Evolutionary conservation across 1,140 invertebrate genomes (phyloP), one percentile per base, ranked within the genome.

Genomic region (Lasaia peninsularis): DNA sequence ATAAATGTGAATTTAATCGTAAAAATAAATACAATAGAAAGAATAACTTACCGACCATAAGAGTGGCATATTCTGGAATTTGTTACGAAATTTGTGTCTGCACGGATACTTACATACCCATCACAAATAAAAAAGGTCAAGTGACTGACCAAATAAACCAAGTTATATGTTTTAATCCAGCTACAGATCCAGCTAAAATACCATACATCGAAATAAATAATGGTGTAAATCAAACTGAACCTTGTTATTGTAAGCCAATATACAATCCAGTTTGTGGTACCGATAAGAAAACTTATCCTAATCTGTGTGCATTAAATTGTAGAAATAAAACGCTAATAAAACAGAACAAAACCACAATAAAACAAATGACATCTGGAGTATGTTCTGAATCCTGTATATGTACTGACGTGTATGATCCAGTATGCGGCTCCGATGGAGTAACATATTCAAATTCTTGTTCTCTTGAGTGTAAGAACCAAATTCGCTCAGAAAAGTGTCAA

Each of bases 1-100:
- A 92, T 72, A 94, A 96, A 75, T 97, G 95, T 79, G 90, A 92
- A 55, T 81, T 96, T 65, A 33, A 31, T 0, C 75, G 74, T 50
- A 68, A 64, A 37, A 68, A 53, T 52, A 28, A 48, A 31, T 31
- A 21, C 28, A 50, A 58, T 6, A 37, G 57, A 54, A 20, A 18
- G 10, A 11, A 24, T 52, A 50, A 57, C 2, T 18, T 20, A 11
- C 11, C 40, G n/a, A 10, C 10, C 4, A 20, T 48, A 48, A 21
- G 11, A 48, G 3, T 48, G 6, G 18, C 4, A 48, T 21, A 48
- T 11, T 1, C 10, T n/a, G 61, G 96, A 94, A 83, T 89, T 54
- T 94, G 91, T 50, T 95, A 94, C 71, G 92, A 57, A 35, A 2
- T 44, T 11, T 70, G 70, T 37, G 65, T 65, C 50, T 71, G 60